These are phyloP conservation scores for Limonius californicus DNA, from an alignment of 1,140 invertebrate genomes.

Conservation along the genomic window DNA sequence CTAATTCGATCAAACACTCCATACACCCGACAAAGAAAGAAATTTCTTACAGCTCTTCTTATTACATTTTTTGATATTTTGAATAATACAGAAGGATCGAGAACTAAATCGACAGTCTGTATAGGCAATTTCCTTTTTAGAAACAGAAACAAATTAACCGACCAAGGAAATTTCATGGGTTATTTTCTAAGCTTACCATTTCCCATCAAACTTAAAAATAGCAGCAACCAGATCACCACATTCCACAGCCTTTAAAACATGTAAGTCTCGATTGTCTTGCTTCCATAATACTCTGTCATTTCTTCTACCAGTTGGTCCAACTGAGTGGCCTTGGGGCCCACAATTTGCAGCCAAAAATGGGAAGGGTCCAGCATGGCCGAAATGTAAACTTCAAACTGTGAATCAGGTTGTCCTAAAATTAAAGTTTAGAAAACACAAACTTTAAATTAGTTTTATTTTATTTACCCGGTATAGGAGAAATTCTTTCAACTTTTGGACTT, in stretches of 20 bases:
- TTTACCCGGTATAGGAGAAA: conserved; percentile 39
- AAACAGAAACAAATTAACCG: too few species aligned
- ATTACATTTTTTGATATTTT: too few species aligned
- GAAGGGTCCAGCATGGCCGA: conserved; percentile 73
- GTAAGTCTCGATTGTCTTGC: conserved; percentile 57
- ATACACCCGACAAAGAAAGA: too few species aligned
- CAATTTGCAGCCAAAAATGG: conserved; percentile 80
- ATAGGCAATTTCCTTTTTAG: too few species aligned
- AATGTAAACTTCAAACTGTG: conserved; percentile 74
- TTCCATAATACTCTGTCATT: conserved; percentile 76
- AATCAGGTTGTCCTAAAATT: conserved; percentile 45
- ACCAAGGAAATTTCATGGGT: too few species aligned
- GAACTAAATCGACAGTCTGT: too few species aligned
- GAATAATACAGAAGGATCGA: too few species aligned
- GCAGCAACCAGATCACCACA: conserved; percentile 75
- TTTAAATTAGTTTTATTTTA: conserved; percentile 5
- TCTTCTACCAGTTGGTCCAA: conserved; percentile 69
- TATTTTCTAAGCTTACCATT: conserved; percentile 72
- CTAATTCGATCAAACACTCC: too few species aligned
- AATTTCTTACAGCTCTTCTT: too few species aligned
- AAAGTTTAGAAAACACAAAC: too few species aligned
- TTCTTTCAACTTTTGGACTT: conserved; percentile 40
- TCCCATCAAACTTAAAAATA: conserved; percentile 67
- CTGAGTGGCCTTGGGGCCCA: conserved; percentile 63
- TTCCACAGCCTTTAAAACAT: conserved; percentile 55